Percentiles rank a stretch among this genome's conserved stretches.
phyloP scores from a whole-genome alignment of 2,113 vertebrate genomes.

The Nothocercus nigrocapillus region DNA sequence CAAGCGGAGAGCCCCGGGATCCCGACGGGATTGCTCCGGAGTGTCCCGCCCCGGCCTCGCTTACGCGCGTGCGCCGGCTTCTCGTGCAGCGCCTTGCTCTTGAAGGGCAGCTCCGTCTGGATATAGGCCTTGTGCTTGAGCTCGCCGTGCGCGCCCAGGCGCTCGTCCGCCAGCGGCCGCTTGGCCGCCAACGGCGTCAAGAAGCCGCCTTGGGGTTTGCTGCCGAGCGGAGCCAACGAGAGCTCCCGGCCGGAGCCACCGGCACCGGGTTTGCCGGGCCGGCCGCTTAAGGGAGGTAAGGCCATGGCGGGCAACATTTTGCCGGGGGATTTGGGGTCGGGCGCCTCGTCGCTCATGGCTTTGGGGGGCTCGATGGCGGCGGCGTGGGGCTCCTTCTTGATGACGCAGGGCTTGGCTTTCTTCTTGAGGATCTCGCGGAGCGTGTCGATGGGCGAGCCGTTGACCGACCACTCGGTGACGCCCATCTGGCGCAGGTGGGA shows the following conservation, averaged over 20 bases:
- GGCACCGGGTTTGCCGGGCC: conserved; percentile 80
- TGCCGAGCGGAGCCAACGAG: conserved; percentile 70
- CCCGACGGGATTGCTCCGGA: too few relatives aligned
- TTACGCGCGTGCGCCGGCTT: conserved; percentile 85
- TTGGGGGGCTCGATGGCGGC: conserved; percentile 64
- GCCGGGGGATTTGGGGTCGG: conserved; percentile 61
- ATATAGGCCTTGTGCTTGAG: conserved; percentile 80
- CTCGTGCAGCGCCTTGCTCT: conserved; percentile 85
- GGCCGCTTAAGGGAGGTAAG: conserved; percentile 67
- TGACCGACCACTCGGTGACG: conserved; percentile 95
- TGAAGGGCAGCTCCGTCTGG: conserved; percentile 87
- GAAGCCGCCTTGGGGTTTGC: conserved; percentile 75
- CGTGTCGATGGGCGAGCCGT: conserved; percentile 94
- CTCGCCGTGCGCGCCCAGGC: conserved; percentile 66
- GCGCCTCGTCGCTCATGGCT: conserved; percentile 68
- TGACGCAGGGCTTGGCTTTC: conserved; percentile 76
- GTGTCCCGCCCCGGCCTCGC: conserved; percentile 8
- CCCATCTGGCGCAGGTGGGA: conserved; percentile 96
- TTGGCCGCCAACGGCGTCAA: conserved; percentile 81
- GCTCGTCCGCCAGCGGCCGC: conserved; percentile 80
- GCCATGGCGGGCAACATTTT: conserved; percentile 73
- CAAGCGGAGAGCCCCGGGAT: too few relatives aligned
- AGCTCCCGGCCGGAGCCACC: conserved; percentile 58
- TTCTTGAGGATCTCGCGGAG: conserved; percentile 92
- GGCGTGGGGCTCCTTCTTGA: conserved; percentile 85